Evolutionary conservation across 2,888 invertebrate species (phyloP), one percentile per base, ranked within the genome.

Genomic region (Vandiemenella viatica): DNA sequence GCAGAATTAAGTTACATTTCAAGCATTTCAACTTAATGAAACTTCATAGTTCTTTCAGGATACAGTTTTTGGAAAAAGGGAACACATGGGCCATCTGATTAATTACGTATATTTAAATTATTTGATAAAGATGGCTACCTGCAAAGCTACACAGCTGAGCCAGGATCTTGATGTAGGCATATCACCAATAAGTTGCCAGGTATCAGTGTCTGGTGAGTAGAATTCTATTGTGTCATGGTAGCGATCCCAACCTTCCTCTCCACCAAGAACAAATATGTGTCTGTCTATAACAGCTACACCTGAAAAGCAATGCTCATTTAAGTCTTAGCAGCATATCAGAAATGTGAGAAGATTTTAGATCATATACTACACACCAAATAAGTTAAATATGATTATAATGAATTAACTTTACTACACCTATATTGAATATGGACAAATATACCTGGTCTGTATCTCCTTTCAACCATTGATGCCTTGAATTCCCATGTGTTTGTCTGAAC

Each of bases 171-270:
- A 65, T 6, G 68, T 66, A 23, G 66, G 64, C 66, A 71, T 67
- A 55, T 68, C 66, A n/a, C 67, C 68, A 10, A 65, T 62, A 37
- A 67, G 60, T 43, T 63, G 62, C 70, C 70, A 71, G 3, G 57
- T 55, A 56, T 69, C 65, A 16, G 56, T 60, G 18, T 58, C 58
- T 2, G 65, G 63, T 46, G 65, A 63, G 58, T 70, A 70, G 51
- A 65, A 65, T 58, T 71, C 71, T 32, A 70, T 67, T 0, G 69
- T 68, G 55, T 70, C 69, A 58, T 70, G 70, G 53, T 70, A 70
- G 58, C 67, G 62, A 56, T 70, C 70, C 69, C 69, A 70, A 8
- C 70, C 70, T 58, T 70, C 70, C 58, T 70, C 69, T 3, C 70
- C 70, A 6, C 70, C 70, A 50, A 68, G 62, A 3, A 70, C 68